These are phyloP conservation scores for Scolopax rusticola DNA, from an alignment of 2,797 vertebrate genomes.

Conservation along the genomic window DNA sequence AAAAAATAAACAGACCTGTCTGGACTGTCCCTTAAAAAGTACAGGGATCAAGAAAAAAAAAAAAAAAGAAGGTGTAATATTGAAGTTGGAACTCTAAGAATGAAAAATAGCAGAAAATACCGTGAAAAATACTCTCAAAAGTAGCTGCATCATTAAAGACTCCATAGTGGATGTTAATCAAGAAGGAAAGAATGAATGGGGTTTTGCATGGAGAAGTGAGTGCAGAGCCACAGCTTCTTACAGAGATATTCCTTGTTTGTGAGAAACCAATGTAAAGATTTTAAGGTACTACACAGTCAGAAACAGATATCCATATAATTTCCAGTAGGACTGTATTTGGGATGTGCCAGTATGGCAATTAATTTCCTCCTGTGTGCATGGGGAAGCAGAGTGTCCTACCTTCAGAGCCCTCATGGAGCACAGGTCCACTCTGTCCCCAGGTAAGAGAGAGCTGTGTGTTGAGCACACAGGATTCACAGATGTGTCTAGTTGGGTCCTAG, in stretches of 20 bases:
- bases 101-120: background rate
- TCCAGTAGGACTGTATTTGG: background rate
- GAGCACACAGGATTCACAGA: background rate
- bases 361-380: background rate
- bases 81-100: background rate
- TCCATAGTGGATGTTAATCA: background rate
- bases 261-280: background rate
- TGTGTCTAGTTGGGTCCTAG: rapidly evolving
- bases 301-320: background rate
- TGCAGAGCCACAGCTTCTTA: background rate
- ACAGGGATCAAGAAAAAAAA: background rate
- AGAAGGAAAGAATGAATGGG: background rate
- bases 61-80: background rate
- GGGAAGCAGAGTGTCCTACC: rapidly evolving
- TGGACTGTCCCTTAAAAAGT: background rate
- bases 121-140: background rate
- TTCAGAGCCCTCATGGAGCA: background rate
- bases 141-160: background rate
- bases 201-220: background rate
- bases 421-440: background rate
- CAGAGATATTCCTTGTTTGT: background rate
- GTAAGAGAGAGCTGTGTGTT: background rate
- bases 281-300: background rate
- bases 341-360: background rate
- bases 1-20: background rate